Conservation (phyloP, 1,140 invertebrate species). For the Idris sp. region DNA sequence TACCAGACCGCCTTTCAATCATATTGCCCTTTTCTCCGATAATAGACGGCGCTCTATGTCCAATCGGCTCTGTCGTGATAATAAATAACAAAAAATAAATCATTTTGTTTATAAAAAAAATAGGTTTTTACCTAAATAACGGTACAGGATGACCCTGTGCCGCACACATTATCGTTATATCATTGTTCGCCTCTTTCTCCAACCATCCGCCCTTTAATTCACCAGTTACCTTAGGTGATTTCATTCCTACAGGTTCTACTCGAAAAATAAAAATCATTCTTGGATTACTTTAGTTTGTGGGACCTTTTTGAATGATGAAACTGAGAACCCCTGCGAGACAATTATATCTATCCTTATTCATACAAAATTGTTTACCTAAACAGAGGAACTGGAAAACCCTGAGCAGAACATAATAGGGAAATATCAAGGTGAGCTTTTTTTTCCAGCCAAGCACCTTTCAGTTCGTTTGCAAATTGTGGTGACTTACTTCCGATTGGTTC, state of each 20-base stretch:
- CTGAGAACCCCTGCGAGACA: constrained; percentile 74
- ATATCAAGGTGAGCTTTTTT: constrained; percentile 66
- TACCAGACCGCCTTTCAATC: constrained; percentile 75
- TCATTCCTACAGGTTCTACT: constrained; percentile 83
- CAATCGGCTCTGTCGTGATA: constrained; percentile 83
- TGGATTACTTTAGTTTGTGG: too few species aligned
- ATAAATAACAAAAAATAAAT: constrained; percentile 40
- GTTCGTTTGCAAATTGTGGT: constrained; percentile 77
- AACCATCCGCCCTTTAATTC: constrained; percentile 75
- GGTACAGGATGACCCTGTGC: constrained; percentile 81
- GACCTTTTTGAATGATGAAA: constrained; percentile 82
- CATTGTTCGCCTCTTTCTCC: constrained; percentile 54
- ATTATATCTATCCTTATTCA: too few species aligned
- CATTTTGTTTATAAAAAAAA: not conserved
- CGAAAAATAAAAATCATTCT: constrained; percentile 6
- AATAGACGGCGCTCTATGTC: constrained; percentile 84
- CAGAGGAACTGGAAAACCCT: constrained; percentile 73
- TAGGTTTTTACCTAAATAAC: constrained; percentile 72
- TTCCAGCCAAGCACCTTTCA: constrained; percentile 75
- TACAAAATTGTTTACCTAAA: constrained; percentile 76
- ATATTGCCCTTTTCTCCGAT: constrained; percentile 79
- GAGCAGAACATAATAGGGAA: constrained; percentile 72
- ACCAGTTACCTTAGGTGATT: constrained; percentile 81
- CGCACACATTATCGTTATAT: constrained; percentile 80
- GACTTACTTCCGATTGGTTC: constrained; percentile 80